Percentiles rank a stretch among this genome's conserved stretches.
phyloP scores from a whole-genome alignment of 2,888 invertebrate genomes.

The Steromphala cineraria region DNA sequence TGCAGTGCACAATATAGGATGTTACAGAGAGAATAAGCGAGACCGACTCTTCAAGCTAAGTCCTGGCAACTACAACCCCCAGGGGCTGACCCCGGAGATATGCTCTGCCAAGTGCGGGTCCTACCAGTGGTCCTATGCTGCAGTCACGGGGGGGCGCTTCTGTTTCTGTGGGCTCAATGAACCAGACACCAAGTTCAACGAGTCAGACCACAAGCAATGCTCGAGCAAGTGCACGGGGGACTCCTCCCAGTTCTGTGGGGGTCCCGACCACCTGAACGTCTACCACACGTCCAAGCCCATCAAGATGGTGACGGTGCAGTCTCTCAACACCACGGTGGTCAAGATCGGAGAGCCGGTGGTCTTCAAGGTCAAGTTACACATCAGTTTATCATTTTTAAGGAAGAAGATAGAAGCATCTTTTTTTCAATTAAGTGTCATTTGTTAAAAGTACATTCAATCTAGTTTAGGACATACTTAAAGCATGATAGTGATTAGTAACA shows the following conservation, averaged over 20 bases:
- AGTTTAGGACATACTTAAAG: no score
- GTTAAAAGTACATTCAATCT: no score
- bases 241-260: slow-evolving; percentile 45
- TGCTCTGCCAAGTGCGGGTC: slow-evolving; percentile 57
- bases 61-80: slow-evolving; percentile 60
- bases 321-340: background rate
- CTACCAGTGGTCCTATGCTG: slow-evolving; percentile 47
- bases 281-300: slow-evolving; percentile 49
- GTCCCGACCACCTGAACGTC: slow-evolving; percentile 47
- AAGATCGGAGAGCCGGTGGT: background rate
- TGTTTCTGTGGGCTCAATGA: slow-evolving; percentile 53
- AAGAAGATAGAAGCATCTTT: no score
- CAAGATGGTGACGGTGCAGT: slow-evolving; percentile 29
- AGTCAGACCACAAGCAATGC: slow-evolving; percentile 32
- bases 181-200: background rate
- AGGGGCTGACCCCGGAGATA: slow-evolving; percentile 38
- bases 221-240: slow-evolving; percentile 48
- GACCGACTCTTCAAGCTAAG: slow-evolving; percentile 48
- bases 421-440: no score
- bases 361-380: background rate
- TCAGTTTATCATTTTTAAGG: no score
- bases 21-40: slow-evolving; percentile 54
- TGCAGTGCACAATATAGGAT: slow-evolving; percentile 52
- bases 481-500: no score
- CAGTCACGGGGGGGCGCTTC: slow-evolving; percentile 45